Base-by-base conservation (phyloP, 1,140 invertebrate genomes). In the Apis laboriosa region DNA sequence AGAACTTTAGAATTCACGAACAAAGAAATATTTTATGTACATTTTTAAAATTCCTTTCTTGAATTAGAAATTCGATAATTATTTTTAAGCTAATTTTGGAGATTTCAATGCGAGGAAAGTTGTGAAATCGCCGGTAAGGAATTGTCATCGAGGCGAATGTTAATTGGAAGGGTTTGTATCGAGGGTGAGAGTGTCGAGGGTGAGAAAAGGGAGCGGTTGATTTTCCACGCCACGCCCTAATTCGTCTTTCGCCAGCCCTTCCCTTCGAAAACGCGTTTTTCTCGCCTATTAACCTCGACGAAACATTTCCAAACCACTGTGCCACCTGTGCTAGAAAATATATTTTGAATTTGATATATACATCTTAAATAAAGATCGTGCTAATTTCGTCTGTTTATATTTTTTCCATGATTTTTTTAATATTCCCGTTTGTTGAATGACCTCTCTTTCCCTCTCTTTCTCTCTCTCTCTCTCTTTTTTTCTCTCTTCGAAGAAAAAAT, bases 201-300 rank as follows among this genome's bases (percentile, higher is more conserved):
- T 74, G 81, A 77, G 56, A 82, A 86, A 84, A 89, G 86, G 89
- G 89, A 89, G 89, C 86, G 88, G 88, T 89, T 85, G 77, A 79
- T 68, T 84, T 77, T 80, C 63, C 64, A 68, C 55, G 88, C 89
- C 89, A 89, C 89, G 74, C 89, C 88, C 89, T 85, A 49, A 87
- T 86, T 68, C 85, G 49, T 24, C 24, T 24, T 24, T 24, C 24
- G 49, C 53, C 60, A 49, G 34, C 34, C 43, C 55, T 77, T 17
- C 24, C 67, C 51, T 56, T n/a, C 21, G 67, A n/a, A 83, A 78
- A 71, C 43, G 28, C n/a, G 60, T 63, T 78, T 72, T 55, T n/a
- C 76, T 17, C 58, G 55, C 74, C 53, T 49, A 7, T 64, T 56
- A 63, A 3, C 19, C 43, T 9, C 11, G 0, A 15, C 9, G 11